Percentiles rank a stretch among this genome's conserved stretches.
These are phyloP conservation scores for Tupaia tana DNA, from an alignment of 2,113 vertebrate genomes.

Conservation along the genomic window DNA sequence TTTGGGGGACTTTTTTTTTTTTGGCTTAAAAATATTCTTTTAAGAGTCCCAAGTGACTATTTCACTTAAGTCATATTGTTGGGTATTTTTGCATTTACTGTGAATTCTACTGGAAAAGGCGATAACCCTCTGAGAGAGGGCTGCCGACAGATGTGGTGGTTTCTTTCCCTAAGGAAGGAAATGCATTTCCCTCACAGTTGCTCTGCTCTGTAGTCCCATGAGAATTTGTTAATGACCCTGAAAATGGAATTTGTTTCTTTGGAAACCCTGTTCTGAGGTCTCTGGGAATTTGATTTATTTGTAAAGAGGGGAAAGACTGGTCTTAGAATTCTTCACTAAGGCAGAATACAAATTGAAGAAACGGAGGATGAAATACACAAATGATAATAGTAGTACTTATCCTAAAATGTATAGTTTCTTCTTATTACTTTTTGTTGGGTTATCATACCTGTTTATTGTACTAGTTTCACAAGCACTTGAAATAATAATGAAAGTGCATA, in stretches of 20 bases:
- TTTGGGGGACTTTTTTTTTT: not conserved
- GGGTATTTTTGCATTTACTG: constrained; percentile 41
- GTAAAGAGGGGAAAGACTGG: constrained; percentile 8
- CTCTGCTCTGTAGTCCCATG: constrained; percentile 2
- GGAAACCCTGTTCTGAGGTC: constrained; percentile 44
- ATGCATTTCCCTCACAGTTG: not conserved
- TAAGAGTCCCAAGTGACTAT: constrained; percentile 60
- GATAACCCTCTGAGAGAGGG: not conserved
- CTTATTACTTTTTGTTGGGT: not conserved
- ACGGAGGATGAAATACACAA: not conserved
- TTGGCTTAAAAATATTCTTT: constrained; percentile 62
- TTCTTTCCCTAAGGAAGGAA: constrained; percentile 16
- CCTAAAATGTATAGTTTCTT: not conserved
- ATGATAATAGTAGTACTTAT: not conserved
- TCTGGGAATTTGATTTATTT: constrained; percentile 60
- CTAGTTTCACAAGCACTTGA: not conserved
- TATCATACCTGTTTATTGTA: not conserved
- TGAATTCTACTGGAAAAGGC: constrained; percentile 56
- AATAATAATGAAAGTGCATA: not conserved
- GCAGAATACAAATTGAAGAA: constrained; percentile 32
- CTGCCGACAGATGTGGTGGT: not conserved
- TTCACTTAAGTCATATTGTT: constrained; percentile 32
- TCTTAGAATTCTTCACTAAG: constrained; percentile 8
- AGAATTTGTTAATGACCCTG: constrained; percentile 64
- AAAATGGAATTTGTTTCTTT: constrained; percentile 54